A percentile compares a stretch with the other conserved stretches of the same genome.
phyloP scores from a whole-genome alignment of 1,140 invertebrate species.

The Eriosoma lanigerum region DNA sequence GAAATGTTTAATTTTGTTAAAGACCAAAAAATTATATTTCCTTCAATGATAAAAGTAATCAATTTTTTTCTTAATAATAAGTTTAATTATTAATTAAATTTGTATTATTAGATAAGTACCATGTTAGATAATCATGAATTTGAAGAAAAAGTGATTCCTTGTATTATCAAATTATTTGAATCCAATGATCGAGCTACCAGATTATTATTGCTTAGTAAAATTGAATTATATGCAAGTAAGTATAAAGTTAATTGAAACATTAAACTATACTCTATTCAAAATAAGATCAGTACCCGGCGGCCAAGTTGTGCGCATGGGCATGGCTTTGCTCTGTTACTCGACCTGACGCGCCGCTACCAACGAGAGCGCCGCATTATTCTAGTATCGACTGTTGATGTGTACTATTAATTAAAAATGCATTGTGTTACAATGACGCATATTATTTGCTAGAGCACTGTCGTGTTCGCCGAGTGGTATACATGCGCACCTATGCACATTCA shows the following conservation, averaged over 20 bases:
- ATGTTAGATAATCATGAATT: constrained; percentile 88
- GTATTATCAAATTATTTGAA: constrained; percentile 93
- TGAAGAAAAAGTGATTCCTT: constrained; percentile 94
- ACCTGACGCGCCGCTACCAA: too few species aligned
- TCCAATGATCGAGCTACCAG: constrained; percentile 93
- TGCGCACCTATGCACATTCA: too few species aligned
- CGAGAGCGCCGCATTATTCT: too few species aligned
- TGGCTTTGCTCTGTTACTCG: too few species aligned
- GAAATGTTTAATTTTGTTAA: constrained; percentile 40
- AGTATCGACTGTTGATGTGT: too few species aligned
- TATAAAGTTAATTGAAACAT: not conserved
- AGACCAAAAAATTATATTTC: constrained; percentile 36
- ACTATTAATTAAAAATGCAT: too few species aligned
- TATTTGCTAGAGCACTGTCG: too few species aligned
- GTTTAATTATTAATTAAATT: not conserved
- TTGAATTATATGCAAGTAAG: constrained; percentile 74
- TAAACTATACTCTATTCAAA: too few species aligned
- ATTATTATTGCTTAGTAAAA: constrained; percentile 87
- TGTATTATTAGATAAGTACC: constrained; percentile 72
- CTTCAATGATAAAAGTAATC: constrained; percentile 36
- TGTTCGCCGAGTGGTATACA: too few species aligned
- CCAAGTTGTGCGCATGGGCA: too few species aligned
- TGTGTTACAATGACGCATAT: too few species aligned
- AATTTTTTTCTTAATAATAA: not conserved
- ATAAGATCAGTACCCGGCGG: too few species aligned